Evolutionary conservation across 2,113 vertebrate species (phyloP).

Genomic region (Dasyprocta punctata): DNA sequence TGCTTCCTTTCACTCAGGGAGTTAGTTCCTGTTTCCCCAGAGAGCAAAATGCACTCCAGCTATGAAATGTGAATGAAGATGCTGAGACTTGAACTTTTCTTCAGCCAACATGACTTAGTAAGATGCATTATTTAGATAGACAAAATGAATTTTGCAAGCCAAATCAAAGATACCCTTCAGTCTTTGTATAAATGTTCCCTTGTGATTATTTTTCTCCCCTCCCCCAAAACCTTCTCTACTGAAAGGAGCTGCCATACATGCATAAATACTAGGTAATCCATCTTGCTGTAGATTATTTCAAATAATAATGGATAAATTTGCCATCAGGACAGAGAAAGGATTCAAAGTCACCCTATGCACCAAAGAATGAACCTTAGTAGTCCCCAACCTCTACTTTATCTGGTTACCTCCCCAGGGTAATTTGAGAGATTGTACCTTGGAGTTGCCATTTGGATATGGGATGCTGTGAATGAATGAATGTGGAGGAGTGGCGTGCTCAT

Average conservation of each 20-base stretch:
- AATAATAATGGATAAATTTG: background rate
- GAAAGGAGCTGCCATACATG: background rate
- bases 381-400: fast-evolving
- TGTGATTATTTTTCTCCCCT: background rate
- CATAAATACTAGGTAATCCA: background rate
- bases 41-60: background rate
- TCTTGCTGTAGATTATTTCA: background rate
- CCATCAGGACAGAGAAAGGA: background rate
- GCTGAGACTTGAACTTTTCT: background rate
- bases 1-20: background rate
- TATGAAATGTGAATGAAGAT: background rate
- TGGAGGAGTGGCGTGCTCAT: background rate
- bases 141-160: background rate
- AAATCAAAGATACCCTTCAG: background rate
- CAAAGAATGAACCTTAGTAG: background rate
- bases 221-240: background rate
- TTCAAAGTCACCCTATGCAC: background rate
- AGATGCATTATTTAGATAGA: background rate
- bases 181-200: background rate
- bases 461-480: background rate
- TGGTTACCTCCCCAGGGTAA: fast-evolving
- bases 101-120: background rate
- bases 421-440: fast-evolving
- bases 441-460: background rate
- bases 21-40: background rate